phyloP scores from a whole-genome alignment of 2,113 vertebrate species.

The Delphinus delphis region DNA sequence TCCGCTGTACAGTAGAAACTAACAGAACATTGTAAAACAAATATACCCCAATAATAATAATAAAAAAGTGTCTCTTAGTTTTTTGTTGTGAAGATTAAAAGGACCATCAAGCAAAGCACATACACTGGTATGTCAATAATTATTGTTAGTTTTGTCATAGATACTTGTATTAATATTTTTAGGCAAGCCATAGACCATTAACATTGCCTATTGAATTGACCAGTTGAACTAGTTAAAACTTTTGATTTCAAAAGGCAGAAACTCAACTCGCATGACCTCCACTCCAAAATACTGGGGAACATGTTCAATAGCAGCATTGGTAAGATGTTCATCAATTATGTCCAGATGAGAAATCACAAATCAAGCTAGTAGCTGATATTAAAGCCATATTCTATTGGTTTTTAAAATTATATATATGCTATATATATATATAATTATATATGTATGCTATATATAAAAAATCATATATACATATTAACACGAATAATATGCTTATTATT shows the following conservation, averaged over 20 bases:
- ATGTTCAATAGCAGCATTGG: not conserved
- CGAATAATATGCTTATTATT: not conserved
- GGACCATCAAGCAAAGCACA: not conserved
- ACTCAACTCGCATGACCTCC: not conserved
- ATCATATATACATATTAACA: not conserved
- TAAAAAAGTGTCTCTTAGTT: not conserved
- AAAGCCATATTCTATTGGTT: not conserved
- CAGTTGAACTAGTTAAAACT: not conserved
- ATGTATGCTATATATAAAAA: not conserved
- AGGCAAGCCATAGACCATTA: not conserved
- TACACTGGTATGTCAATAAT: not conserved
- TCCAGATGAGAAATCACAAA: not conserved
- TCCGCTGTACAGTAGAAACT: no score
- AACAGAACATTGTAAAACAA: no score
- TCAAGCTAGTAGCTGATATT: not conserved
- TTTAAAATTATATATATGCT: not conserved
- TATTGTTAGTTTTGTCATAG: not conserved
- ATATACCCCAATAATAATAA: no score
- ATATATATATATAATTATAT: not conserved
- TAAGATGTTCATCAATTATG: not conserved
- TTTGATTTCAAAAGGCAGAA: not conserved
- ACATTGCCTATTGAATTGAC: not conserved
- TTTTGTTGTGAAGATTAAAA: not conserved
- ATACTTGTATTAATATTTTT: not conserved
- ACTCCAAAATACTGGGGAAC: not conserved